Evolutionary conservation across 2,113 vertebrate genomes (phyloP).

Genomic region (Ancistrus triradiatus): DNA sequence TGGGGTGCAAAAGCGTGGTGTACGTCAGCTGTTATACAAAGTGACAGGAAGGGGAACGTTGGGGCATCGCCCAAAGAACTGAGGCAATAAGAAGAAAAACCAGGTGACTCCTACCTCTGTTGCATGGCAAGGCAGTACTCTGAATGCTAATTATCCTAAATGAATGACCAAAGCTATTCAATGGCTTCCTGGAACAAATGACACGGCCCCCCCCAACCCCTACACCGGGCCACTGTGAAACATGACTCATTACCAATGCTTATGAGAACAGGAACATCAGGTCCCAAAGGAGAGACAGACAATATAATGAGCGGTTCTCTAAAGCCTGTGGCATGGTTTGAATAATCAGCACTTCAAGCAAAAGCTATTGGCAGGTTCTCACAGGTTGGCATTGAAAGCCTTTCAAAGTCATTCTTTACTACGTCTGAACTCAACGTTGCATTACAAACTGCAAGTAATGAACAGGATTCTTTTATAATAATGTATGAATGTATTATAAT

Average conservation of each 20-base stretch:
- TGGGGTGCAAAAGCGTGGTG: background rate
- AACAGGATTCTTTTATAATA: no score
- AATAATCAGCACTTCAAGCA: no score
- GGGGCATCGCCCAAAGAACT: background rate
- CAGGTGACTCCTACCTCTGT: background rate
- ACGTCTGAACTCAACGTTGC: no score
- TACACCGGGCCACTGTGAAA: conserved; percentile 10
- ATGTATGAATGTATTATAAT: no score
- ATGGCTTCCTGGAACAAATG: conserved; percentile 1
- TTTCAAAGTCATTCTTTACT: no score
- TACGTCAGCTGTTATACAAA: background rate
- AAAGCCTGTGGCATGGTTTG: background rate
- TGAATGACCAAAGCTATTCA: background rate
- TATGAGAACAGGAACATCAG: conserved; percentile 24
- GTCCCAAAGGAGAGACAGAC: background rate
- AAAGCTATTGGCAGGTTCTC: no score
- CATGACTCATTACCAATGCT: conserved; percentile 49
- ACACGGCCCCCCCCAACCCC: conserved; percentile 2
- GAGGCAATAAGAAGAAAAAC: background rate
- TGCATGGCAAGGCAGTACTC: background rate
- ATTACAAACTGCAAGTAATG: no score
- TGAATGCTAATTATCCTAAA: conserved; percentile 2
- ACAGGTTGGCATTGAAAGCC: no score
- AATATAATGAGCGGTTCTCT: background rate
- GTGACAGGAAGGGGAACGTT: background rate